These are phyloP conservation scores for Naso thynnoides DNA, from an alignment of 2,797 vertebrate genomes.

Conservation along the genomic window DNA sequence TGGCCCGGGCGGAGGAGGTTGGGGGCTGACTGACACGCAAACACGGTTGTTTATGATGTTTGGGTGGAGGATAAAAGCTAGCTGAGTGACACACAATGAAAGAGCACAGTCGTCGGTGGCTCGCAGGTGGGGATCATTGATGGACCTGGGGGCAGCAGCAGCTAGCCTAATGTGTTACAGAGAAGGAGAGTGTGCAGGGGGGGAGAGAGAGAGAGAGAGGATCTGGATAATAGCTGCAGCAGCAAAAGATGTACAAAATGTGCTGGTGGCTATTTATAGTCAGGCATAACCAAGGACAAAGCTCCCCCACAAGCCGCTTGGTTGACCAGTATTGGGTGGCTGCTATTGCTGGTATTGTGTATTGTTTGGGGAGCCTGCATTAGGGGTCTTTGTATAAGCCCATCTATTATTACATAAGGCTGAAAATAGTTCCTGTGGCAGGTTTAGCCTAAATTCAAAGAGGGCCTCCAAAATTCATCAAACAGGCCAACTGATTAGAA, in stretches of 20 bases:
- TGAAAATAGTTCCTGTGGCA: slow-evolving; percentile 31
- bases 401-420: slow-evolving; percentile 63
- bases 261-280: slow-evolving; percentile 77
- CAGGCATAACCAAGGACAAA: slow-evolving; percentile 66
- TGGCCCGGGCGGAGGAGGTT: slow-evolving; percentile 33
- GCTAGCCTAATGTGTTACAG: slow-evolving; percentile 49
- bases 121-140: slow-evolving; percentile 52
- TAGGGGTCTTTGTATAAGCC: slow-evolving; percentile 35
- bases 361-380: slow-evolving; percentile 61
- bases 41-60: slow-evolving; percentile 45
- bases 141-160: slow-evolving; percentile 38
- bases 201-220: slow-evolving; percentile 50
- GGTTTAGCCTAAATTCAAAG: slow-evolving; percentile 62
- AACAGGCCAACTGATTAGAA: slow-evolving; percentile 42
- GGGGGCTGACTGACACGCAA: slow-evolving; percentile 38
- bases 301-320: slow-evolving; percentile 56
- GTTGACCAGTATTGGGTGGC: slow-evolving; percentile 58
- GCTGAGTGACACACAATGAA: slow-evolving; percentile 39
- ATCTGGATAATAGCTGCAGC: slow-evolving; percentile 56
- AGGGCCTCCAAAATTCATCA: slow-evolving; percentile 38
- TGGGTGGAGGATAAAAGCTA: slow-evolving; percentile 44
- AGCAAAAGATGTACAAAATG: slow-evolving; percentile 69
- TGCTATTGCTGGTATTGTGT: slow-evolving; percentile 52
- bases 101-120: slow-evolving; percentile 28
- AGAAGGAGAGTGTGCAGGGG: slow-evolving; percentile 44